Evolutionary conservation across 2,113 vertebrate species (phyloP).

Genomic region (Pogonocichla stellata): DNA sequence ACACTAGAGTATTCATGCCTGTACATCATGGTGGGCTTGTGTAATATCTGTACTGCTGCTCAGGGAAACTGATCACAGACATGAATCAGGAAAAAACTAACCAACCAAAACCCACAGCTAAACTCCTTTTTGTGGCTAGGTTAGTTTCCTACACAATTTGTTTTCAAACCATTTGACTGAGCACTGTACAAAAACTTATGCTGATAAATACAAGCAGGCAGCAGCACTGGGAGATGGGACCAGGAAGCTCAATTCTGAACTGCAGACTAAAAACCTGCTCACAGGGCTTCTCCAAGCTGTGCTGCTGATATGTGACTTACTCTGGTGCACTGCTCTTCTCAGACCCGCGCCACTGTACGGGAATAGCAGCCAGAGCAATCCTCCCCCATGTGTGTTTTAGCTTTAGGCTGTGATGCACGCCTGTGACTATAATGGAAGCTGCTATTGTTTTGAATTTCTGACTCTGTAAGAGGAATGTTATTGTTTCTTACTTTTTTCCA

Average conservation of each 20-base stretch:
- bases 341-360: neutral
- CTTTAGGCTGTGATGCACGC: neutral
- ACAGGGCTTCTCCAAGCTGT: neutral
- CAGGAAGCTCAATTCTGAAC: neutral
- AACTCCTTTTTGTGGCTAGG: neutral
- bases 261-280: neutral
- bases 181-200: neutral
- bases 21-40: neutral
- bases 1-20: neutral
- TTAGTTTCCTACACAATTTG: neutral
- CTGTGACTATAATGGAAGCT: conserved; percentile 24
- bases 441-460: conserved; percentile 16
- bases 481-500: conserved; percentile 19
- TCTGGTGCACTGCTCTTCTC: neutral
- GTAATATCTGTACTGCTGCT: neutral
- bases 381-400: neutral
- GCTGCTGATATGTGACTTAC: neutral
- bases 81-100: neutral
- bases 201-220: neutral
- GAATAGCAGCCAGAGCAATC: neutral
- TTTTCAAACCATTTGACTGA: neutral
- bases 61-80: neutral
- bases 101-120: neutral
- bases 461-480: neutral
- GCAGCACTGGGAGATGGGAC: neutral